Evolutionary conservation across 2,888 invertebrate genomes (phyloP), one percentile per base, ranked within the genome.

Genomic region (Cerceris ruficornis): DNA sequence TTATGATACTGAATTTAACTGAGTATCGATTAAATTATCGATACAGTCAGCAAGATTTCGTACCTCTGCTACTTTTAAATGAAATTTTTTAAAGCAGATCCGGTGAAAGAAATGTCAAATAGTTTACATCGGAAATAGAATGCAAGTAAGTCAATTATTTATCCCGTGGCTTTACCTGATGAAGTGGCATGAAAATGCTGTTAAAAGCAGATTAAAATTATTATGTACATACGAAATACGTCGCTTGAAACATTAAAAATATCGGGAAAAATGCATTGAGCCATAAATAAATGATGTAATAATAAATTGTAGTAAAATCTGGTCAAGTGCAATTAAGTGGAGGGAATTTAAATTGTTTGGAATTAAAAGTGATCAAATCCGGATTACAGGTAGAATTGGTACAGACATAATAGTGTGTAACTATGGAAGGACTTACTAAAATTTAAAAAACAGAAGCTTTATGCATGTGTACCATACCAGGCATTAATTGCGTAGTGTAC

Each of bases 361-460:
- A 46, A 46, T 46, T 46, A 11, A 11, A 11, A 46, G 11, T 46
- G 11, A 46, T 8, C 9, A 46, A 46, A 11, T 8, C 1, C 46
- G 9, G 46, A 46, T 46, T 46, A 46, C 11, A 8, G 11, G 8
- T 11, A 46, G 11, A 46, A 46, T 8, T 46, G 46, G 11, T 28
- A 46, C 8, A 46, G 46, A 46, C 9, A n/a, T n/a, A 2, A 5
- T n/a, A 50, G n/a, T 50, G 50, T 50, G 50, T 60, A 14, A 54
- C 52, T 46, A 68, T n/a, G 7, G 15, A 61, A 39, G 13, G 28
- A 14, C 14, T 58, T 28, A 52, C 2, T 59, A 60, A 68, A n/a
- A 15, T 43, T 9, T 46, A 17, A 17, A 57, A 57, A 28, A 28
- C 13, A 28, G 6, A 46, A 46, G 46, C 46, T 46, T 8, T 43